A percentile compares a stretch with the other conserved stretches of the same genome.
These are phyloP conservation scores for Tolypeutes matacus DNA, from an alignment of 2,797 vertebrate species.

Conservation along the genomic window DNA sequence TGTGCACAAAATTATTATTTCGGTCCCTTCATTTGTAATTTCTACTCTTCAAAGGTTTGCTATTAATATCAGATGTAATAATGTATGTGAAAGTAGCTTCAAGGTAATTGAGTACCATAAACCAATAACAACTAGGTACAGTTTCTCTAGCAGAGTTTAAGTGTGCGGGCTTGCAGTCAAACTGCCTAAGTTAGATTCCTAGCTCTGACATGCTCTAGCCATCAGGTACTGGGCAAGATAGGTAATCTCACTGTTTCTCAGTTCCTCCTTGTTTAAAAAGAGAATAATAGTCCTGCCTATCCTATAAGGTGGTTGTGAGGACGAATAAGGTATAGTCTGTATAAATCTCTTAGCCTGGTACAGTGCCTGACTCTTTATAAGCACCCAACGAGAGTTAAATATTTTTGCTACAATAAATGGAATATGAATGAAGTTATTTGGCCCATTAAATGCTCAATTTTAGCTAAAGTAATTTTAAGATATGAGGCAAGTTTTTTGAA, in stretches of 20 bases:
- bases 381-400: neutral
- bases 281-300: rapidly evolving
- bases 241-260: neutral
- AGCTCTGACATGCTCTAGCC: neutral
- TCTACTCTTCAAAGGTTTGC: neutral
- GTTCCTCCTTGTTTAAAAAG: neutral
- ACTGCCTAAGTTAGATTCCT: neutral
- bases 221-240: neutral
- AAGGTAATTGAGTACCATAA: neutral
- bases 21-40: neutral
- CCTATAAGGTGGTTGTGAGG: neutral
- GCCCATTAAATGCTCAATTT: neutral
- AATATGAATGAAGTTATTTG: neutral
- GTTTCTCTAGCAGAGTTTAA: neutral
- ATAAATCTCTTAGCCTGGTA: neutral
- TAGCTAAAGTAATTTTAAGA: neutral
- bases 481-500: neutral
- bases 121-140: neutral
- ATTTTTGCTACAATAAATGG: neutral
- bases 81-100: neutral
- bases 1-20: neutral
- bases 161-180: neutral
- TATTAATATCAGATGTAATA: slow-evolving; percentile 23
- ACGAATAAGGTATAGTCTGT: neutral
- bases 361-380: neutral